Conservation (phyloP, 2,797 vertebrate genomes). For the Otus scops region DNA sequence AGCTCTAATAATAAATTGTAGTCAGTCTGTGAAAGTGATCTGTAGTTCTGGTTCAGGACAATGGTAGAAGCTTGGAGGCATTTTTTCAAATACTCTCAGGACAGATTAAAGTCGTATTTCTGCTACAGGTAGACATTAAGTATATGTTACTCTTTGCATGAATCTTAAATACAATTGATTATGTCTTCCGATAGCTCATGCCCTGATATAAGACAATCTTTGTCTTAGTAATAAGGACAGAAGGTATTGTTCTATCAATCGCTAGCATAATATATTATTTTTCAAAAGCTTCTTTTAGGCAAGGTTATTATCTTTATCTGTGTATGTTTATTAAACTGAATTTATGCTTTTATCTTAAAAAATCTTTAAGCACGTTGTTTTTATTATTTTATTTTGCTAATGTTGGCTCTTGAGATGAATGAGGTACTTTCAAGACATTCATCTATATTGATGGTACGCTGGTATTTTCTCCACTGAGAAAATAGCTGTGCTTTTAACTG, state of each 20-base stretch:
- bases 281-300: background rate
- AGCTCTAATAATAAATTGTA: background rate
- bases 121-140: background rate
- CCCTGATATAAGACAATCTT: background rate
- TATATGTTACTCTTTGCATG: rapidly evolving
- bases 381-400: background rate
- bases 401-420: background rate
- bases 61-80: background rate
- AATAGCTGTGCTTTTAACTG: background rate
- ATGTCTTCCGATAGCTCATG: background rate
- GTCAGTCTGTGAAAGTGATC: background rate
- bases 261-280: background rate
- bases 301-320: background rate
- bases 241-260: background rate
- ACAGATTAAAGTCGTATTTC: background rate
- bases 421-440: background rate
- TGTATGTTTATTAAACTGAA: background rate
- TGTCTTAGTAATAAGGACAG: background rate
- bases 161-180: background rate
- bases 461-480: background rate
- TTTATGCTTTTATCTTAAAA: background rate
- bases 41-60: background rate
- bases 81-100: background rate
- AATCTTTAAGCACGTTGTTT: background rate
- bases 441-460: background rate